A percentile compares a stretch with the other conserved stretches of the same genome.
Evolutionary conservation across 2,113 vertebrate species (phyloP).

Genomic region (Nyctereutes procyonoides): DNA sequence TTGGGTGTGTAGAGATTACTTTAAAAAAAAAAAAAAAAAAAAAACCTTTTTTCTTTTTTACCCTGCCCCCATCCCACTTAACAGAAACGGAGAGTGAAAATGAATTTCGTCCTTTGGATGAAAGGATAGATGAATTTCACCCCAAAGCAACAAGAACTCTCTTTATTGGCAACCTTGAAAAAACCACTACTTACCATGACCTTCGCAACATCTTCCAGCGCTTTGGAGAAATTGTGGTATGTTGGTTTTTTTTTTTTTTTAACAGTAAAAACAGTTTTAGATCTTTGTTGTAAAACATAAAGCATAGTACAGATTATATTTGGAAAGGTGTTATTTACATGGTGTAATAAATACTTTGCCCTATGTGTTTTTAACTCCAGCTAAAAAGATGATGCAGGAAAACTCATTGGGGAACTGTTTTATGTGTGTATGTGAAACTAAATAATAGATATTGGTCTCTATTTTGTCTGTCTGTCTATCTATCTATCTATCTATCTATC

Average conservation of each 20-base stretch:
- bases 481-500: too few species aligned
- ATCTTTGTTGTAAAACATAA: background rate
- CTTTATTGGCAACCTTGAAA: slow-evolving; percentile 99
- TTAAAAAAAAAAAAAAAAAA: background rate
- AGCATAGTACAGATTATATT: background rate
- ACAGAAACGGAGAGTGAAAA: slow-evolving; percentile 99
- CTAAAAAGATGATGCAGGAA: slow-evolving; percentile 4
- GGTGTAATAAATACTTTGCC: background rate
- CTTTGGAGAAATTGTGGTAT: slow-evolving; percentile 99
- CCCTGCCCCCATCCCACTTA: slow-evolving; percentile 46
- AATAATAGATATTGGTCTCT: background rate
- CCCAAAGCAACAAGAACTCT: slow-evolving; percentile 98
- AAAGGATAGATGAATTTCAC: slow-evolving; percentile 99
- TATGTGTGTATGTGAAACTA: slow-evolving; percentile 24
- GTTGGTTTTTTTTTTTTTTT: background rate
- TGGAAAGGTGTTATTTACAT: background rate
- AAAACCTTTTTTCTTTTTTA: background rate
- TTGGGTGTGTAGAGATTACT: background rate
- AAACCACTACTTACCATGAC: slow-evolving; percentile 97
- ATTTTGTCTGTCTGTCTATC: background rate
- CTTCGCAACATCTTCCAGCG: slow-evolving; percentile 98
- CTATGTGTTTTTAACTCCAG: background rate
- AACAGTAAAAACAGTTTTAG: background rate
- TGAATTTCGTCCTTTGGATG: slow-evolving; percentile 98
- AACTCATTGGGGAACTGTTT: background rate